Conservation (phyloP, 2,797 vertebrate species). For the Tadarida brasiliensis region DNA sequence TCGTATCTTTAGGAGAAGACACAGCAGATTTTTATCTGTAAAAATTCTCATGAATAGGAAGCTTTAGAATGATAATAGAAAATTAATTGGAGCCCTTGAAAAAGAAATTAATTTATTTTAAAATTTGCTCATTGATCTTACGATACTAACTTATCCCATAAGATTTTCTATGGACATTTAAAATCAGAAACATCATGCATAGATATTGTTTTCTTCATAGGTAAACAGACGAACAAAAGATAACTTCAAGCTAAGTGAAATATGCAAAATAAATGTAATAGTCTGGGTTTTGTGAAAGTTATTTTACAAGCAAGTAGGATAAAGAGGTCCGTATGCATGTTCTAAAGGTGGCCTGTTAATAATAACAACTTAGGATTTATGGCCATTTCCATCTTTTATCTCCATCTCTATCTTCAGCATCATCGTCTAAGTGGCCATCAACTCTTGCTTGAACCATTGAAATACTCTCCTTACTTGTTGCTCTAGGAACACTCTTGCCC, state of each 20-base stretch:
- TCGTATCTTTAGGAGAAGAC: conserved; percentile 9
- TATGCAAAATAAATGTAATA: conserved; percentile 38
- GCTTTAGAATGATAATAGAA: not conserved
- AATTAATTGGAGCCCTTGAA: conserved; percentile 46
- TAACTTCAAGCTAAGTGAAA: conserved; percentile 43
- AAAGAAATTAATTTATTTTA: conserved; percentile 58
- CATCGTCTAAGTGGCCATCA: not conserved
- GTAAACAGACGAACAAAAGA: conserved; percentile 39
- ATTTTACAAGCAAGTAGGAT: conserved; percentile 57
- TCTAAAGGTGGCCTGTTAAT: not conserved
- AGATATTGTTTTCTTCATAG: not conserved
- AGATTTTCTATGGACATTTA: conserved; percentile 4
- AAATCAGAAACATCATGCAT: not conserved
- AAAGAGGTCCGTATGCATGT: not conserved
- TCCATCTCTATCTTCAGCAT: not conserved
- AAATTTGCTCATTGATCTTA: conserved; percentile 57
- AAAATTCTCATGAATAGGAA: conserved; percentile 40
- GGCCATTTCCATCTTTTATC: conserved; percentile 19
- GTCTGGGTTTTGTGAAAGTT: conserved; percentile 58
- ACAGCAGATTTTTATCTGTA: not conserved
- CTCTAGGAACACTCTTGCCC: not conserved
- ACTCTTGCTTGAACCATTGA: not conserved
- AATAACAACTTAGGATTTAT: not conserved
- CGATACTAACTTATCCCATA: conserved; percentile 11
- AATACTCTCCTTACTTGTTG: not conserved